A percentile compares a stretch with the other conserved stretches of the same genome.
Evolutionary conservation across 2,888 invertebrate genomes (phyloP).

Genomic region (Andrena bucephala): DNA sequence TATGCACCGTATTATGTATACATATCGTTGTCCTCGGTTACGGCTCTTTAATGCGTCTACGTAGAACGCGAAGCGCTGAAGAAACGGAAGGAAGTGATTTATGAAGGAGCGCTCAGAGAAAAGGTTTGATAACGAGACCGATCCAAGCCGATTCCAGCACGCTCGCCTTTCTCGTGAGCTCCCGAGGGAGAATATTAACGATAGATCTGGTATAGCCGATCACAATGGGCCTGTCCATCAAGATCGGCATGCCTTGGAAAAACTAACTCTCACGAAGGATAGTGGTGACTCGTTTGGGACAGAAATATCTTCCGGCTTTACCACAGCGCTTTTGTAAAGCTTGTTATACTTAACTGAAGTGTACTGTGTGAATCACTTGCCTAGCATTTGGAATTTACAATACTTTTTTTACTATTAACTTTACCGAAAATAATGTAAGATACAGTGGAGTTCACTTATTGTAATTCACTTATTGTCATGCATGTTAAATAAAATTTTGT

Average conservation of each 20-base stretch:
- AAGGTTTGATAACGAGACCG: constrained; percentile 47
- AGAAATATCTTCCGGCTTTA: not conserved
- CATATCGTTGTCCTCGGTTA: constrained; percentile 64
- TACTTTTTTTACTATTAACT: too few species aligned
- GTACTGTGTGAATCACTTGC: too few species aligned
- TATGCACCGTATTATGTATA: constrained; percentile 76
- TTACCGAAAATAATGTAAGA: too few species aligned
- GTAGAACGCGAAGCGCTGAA: constrained; percentile 5
- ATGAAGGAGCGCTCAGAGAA: constrained; percentile 22
- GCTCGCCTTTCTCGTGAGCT: constrained; percentile 5
- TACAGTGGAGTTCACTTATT: too few species aligned
- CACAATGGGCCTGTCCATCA: constrained; percentile 47
- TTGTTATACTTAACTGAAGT: not conserved
- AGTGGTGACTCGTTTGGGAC: not conserved
- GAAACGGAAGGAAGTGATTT: constrained; percentile 43
- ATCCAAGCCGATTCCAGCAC: constrained; percentile 27
- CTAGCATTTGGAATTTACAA: too few species aligned
- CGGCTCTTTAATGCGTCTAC: constrained; percentile 38
- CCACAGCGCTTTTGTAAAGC: not conserved
- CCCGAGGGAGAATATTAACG: constrained; percentile 40
- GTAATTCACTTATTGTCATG: too few species aligned
- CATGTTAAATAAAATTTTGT: too few species aligned
- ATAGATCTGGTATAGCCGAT: constrained; percentile 26
- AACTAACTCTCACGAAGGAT: constrained; percentile 10
- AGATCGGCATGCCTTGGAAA: constrained; percentile 30